A percentile compares a stretch with the other conserved stretches of the same genome.
Evolutionary conservation across 2,113 vertebrate genomes (phyloP).

Genomic region (Trematocara macrostoma): DNA sequence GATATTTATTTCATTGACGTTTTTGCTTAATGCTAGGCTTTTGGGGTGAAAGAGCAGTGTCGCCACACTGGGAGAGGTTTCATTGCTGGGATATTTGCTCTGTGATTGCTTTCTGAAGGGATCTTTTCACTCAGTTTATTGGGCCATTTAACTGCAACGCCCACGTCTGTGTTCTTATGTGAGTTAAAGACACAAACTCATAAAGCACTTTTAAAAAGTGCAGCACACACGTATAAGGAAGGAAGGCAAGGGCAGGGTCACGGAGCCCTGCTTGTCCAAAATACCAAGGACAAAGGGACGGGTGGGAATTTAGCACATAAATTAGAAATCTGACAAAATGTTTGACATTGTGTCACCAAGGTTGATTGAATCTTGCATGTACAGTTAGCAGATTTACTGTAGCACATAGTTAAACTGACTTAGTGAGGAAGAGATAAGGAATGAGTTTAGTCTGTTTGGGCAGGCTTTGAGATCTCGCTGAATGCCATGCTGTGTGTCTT

Average conservation of each 20-base stretch:
- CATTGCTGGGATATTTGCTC: constrained; percentile 33
- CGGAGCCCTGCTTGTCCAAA: background rate
- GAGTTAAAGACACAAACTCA: constrained; percentile 39
- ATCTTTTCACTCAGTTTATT: constrained; percentile 66
- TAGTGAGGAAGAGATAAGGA: background rate
- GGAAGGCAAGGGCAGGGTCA: background rate
- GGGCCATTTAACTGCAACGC: constrained; percentile 51
- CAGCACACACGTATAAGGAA: background rate
- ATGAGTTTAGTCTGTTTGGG: constrained; percentile 12
- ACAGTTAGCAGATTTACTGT: constrained; percentile 7
- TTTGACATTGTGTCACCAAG: constrained; percentile 45
- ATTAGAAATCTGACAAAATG: constrained; percentile 30
- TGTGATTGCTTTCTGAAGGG: constrained; percentile 46
- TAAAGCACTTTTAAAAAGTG: constrained; percentile 36
- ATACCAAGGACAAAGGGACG: constrained; percentile 20
- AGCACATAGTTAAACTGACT: constrained; percentile 12
- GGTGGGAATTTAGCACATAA: background rate
- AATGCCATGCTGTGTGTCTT: constrained; percentile 47
- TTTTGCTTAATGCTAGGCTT: background rate
- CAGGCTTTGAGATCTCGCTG: constrained; percentile 33
- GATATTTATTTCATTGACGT: background rate
- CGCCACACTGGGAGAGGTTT: constrained; percentile 1
- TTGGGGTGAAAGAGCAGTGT: constrained; percentile 2
- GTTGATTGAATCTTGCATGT: background rate
- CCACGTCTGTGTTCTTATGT: constrained; percentile 40